These are phyloP conservation scores for Microcebus jonahi DNA, from an alignment of 2,113 vertebrate species.

Conservation along the genomic window DNA sequence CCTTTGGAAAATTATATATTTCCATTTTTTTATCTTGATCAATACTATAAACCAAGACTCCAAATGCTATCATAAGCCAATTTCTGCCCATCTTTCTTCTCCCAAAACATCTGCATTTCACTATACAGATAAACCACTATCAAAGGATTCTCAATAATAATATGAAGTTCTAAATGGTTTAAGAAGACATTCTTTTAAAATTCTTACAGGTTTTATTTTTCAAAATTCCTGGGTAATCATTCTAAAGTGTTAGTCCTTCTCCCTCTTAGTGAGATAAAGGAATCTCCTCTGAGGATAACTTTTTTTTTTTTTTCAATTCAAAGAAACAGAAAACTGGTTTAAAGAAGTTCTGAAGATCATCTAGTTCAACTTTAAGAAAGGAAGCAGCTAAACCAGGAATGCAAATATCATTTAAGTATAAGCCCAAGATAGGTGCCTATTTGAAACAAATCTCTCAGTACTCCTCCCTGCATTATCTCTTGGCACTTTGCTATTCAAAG, in stretches of 20 bases:
- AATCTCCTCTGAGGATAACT: neutral
- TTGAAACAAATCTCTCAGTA: neutral
- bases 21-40: neutral
- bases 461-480: neutral
- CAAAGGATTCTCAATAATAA: slow-evolving; percentile 32
- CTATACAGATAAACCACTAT: neutral
- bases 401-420: neutral
- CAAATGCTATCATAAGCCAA: neutral
- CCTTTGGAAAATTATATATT: neutral
- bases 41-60: slow-evolving; percentile 18
- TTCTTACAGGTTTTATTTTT: slow-evolving; percentile 41
- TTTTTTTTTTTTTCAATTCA: neutral
- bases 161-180: slow-evolving; percentile 23
- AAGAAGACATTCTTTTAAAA: slow-evolving; percentile 8
- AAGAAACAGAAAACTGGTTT: slow-evolving; percentile 4
- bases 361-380: neutral
- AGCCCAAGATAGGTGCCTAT: neutral
- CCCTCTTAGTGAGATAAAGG: neutral
- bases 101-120: slow-evolving; percentile 27
- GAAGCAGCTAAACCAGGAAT: neutral
- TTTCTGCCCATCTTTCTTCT: neutral
- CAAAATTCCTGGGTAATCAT: neutral
- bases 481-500: neutral
- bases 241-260: neutral
- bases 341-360: slow-evolving; percentile 24